Base-by-base conservation (phyloP, 2,113 vertebrate genomes). In the Connochaetes taurinus region DNA sequence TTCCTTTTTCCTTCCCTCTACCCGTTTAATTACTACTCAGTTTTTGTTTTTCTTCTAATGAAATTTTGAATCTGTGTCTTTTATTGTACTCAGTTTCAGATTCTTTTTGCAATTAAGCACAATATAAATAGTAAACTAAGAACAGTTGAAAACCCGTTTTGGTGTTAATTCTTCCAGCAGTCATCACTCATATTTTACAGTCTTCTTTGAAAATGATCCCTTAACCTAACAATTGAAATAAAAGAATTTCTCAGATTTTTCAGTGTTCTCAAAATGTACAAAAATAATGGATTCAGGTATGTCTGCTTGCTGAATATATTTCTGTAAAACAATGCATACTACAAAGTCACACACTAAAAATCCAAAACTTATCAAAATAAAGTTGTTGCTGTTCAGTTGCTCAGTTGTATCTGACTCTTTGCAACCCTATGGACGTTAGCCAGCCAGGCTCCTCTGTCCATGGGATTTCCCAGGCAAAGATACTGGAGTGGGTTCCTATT, bases 41-140 rank as follows among this genome's bases (percentile, higher is more conserved):
- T 47, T 87, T 27, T 90, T 64, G 78, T 83, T 95, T 36, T 36
- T 14, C 40, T 43, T 76, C 15, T 19, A 88, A 52, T 67, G 53
- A 6, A 2, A 0, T 19, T 74, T 92, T 83, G 12, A 83, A 93
- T 64, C 53, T 29, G 11, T 93, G 23, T 74, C 27, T 40, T 85
- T 90, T 90, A 47, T 55, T 81, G n/a, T n/a, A 58, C 6, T 80
- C 55, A 74, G 64, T 2, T 5, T 74, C 17, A 15, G 27, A 50
- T 55, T 8, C 19, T 90, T 74, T 94, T 82, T 93, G 16, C 29
- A 89, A 93, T 95, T 60, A 87, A 83, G 29, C 2, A 76, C 33
- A 87, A 16, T 53, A 74, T 62, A 96, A 95, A 95, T 95, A 94
- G 55, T 78, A 80, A 94, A 62, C 50, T 78, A 53, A 80, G 55